phyloP scores from a whole-genome alignment of 2,888 invertebrate species.

The Chydorus sphaericus region DNA sequence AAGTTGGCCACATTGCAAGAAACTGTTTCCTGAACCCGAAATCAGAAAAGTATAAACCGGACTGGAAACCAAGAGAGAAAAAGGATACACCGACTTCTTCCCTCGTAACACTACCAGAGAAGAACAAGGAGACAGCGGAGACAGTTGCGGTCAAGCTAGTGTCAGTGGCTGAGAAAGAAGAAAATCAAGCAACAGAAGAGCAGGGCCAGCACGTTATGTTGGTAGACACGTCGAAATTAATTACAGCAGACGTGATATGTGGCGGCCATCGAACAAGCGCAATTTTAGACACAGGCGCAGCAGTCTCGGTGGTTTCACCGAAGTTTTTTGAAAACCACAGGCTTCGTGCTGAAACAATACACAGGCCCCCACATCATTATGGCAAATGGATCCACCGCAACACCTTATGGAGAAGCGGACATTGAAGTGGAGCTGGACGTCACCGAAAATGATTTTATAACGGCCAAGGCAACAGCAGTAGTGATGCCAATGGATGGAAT shows the following conservation, averaged over 20 bases:
- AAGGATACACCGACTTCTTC: too few relatives aligned
- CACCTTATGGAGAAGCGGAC: background rate
- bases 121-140: background rate
- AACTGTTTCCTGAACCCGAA: background rate
- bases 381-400: background rate
- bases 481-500: background rate
- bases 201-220: background rate
- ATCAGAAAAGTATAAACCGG: background rate
- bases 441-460: background rate
- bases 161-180: background rate
- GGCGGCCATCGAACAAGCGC: background rate
- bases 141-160: background rate
- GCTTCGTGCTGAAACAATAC: background rate
- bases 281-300: constrained; percentile 1
- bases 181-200: background rate
- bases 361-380: background rate
- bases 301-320: background rate
- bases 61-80: too few relatives aligned
- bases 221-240: background rate
- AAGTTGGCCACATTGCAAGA: background rate
- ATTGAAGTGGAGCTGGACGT: background rate
- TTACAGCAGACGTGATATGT: constrained; percentile 1
- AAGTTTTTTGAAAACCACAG: background rate
- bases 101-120: background rate
- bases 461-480: background rate